Evolutionary conservation across 2,888 invertebrate species (phyloP).

Genomic region (Biston betularia): DNA sequence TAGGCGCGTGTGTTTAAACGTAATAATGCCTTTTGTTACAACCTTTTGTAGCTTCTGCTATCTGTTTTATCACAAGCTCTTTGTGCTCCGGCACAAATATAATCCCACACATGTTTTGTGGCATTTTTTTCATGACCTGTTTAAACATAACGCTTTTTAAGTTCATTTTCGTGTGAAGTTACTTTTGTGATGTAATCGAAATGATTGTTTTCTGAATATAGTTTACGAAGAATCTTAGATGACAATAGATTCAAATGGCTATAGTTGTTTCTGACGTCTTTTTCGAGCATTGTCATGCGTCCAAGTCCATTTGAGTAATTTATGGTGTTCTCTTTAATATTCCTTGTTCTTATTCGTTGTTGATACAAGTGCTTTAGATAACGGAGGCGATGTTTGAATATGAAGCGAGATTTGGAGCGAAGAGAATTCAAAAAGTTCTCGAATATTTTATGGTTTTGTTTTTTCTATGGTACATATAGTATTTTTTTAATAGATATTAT

Average conservation of each 20-base stretch:
- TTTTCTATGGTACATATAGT: conserved; percentile 7
- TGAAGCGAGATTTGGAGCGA: conserved; percentile 38
- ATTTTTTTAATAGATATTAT: neutral
- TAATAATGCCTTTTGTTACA: conserved; percentile 77
- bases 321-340: conserved; percentile 67
- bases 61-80: conserved; percentile 78
- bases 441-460: conserved; percentile 15
- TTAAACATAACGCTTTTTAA: conserved; percentile 39
- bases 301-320: conserved; percentile 64
- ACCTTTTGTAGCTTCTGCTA: conserved; percentile 73
- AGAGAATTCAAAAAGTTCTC: conserved; percentile 15
- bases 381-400: conserved; percentile 62
- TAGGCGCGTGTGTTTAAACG: conserved; percentile 62
- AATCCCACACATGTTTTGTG: conserved; percentile 27
- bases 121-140: conserved; percentile 24
- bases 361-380: conserved; percentile 74
- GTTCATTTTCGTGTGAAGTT: conserved; percentile 45
- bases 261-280: conserved; percentile 70
- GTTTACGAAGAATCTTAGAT: conserved; percentile 64
- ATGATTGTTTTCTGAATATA: conserved; percentile 56
- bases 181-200: conserved; percentile 35
- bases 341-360: conserved; percentile 58
- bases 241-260: conserved; percentile 84
- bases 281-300: conserved; percentile 67
- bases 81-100: conserved; percentile 58